Evolutionary conservation across 2,797 vertebrate genomes (phyloP), one percentile per base, ranked within the genome.

Genomic region (Balearica regulorum): DNA sequence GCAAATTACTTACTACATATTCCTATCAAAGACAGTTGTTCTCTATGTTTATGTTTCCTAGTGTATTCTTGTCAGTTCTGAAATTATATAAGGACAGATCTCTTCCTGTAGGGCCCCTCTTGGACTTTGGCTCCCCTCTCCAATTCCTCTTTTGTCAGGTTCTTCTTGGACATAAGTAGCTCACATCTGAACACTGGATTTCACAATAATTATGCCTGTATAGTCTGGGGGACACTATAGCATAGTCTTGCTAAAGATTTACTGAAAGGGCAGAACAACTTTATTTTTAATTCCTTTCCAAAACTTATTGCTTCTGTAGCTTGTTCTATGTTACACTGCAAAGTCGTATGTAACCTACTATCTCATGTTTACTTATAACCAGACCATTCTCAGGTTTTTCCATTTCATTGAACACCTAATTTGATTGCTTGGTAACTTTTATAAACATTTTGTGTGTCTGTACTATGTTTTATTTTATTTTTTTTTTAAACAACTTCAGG

Each of bases 111-210:
- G 28, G 55, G 33, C 16, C 19, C 9, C 16, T 80, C 33, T 57
- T 4, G 22, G 79, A 16, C 76, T 90, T 75, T 66, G 58, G 54
- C 19, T 86, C 7, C 26, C 20, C n/a, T 75, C 49, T 64, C 37
- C 0, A 0, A 39, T 72, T 76, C 55, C 29, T 82, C 26, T 3
- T 83, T 64, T 9, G 13, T 72, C 55, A 28, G 3, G 0, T 53
- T 83, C 0, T 4, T 71, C 68, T 81, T 57, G 46, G 29, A 78
- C 88, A 54, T 54, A 51, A 53, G 43, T 57, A 46, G 57, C 48
- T 87, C n/a, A 10, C 5, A 1, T 70, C 48, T 72, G 57, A 92
- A 10, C 18, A 3, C 33, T 55, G 71, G 4, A 5, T 93, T 70
- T 71, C 48, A 35, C 49, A 44, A 9, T 31, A 21, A 19, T 60